Percentiles rank a stretch among this genome's conserved stretches.
Conservation (phyloP, 1,140 invertebrate species). For the Pogonomyrmex barbatus region DNA sequence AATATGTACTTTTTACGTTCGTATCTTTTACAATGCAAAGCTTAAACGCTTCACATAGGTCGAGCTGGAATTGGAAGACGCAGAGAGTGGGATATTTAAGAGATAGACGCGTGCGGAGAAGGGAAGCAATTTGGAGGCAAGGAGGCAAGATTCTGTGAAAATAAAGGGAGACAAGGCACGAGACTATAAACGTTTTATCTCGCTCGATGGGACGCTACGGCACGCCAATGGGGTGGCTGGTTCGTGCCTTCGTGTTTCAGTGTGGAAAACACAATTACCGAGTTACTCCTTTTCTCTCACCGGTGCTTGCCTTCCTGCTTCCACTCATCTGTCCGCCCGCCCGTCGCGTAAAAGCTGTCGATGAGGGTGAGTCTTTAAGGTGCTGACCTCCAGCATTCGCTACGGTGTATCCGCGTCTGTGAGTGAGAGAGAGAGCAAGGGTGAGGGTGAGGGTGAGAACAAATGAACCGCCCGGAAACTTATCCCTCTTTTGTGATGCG, state of each 20-base stretch:
- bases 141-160: slow-evolving; percentile 46
- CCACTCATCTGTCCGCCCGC: slow-evolving; percentile 13
- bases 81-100: slow-evolving; percentile 43
- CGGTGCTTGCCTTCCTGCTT: background rate
- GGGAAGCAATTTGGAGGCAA: slow-evolving; percentile 57
- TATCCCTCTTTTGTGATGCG: slow-evolving; percentile 36
- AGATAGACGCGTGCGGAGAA: slow-evolving; percentile 26
- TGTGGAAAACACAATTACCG: slow-evolving; percentile 76
- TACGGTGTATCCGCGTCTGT: slow-evolving; percentile 40
- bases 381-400: slow-evolving; percentile 54
- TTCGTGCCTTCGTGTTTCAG: slow-evolving; percentile 47
- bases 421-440: slow-evolving; percentile 31
- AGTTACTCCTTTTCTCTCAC: slow-evolving; percentile 45
- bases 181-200: slow-evolving; percentile 76
- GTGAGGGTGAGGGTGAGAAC: slow-evolving; percentile 50
- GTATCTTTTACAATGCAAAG: slow-evolving; percentile 28
- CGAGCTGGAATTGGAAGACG: background rate
- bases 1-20: background rate
- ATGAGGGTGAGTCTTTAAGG: slow-evolving; percentile 70
- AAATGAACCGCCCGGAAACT: slow-evolving; percentile 65
- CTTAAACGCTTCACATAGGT: slow-evolving; percentile 2
- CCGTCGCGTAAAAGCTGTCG: slow-evolving; percentile 72
- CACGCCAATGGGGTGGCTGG: slow-evolving; percentile 44
- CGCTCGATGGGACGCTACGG: slow-evolving; percentile 52
- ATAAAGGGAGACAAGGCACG: slow-evolving; percentile 57